Percentiles rank a stretch among this genome's conserved stretches.
phyloP scores from a whole-genome alignment of 2,797 vertebrate genomes.

The Aplochiton taeniatus region DNA sequence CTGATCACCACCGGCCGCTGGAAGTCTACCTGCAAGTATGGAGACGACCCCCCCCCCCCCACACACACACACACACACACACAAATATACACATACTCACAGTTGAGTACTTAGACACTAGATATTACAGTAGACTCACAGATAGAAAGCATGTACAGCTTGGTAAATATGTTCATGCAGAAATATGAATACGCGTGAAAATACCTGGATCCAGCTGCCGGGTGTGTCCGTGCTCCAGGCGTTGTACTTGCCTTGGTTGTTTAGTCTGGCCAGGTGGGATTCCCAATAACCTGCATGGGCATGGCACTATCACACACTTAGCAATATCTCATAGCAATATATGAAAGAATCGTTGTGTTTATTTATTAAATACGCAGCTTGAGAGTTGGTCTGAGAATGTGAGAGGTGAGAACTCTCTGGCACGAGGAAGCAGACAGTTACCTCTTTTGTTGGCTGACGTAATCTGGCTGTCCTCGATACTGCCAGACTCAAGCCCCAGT shows the following conservation, averaged over 20 bases:
- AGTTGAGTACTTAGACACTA: not conserved
- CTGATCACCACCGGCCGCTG: constrained; percentile 87
- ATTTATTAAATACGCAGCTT: too few species aligned
- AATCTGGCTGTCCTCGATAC: constrained; percentile 83
- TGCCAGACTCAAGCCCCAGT: constrained; percentile 83
- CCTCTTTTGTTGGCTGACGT: constrained; percentile 78
- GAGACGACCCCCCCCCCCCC: not conserved
- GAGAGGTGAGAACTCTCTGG: too few species aligned
- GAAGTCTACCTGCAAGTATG: constrained; percentile 85
- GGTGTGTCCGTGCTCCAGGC: constrained; percentile 85
- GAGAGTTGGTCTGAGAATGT: not conserved
- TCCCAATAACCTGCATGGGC: constrained; percentile 82
- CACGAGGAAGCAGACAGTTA: constrained; percentile 49
- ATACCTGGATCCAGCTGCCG: constrained; percentile 89
- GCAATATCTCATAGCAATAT: too few species aligned
- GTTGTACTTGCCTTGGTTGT: constrained; percentile 87
- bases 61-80: not conserved
- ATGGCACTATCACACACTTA: not conserved
- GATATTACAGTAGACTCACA: too few species aligned
- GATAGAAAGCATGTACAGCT: too few species aligned
- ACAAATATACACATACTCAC: not conserved
- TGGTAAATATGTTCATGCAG: too few species aligned
- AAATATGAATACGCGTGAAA: too few species aligned
- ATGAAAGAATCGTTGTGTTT: too few species aligned
- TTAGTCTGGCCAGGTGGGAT: constrained; percentile 86